These are phyloP conservation scores for Caenorhabditis briggsae DNA, from an alignment of 1,140 invertebrate genomes.

Conservation along the genomic window DNA sequence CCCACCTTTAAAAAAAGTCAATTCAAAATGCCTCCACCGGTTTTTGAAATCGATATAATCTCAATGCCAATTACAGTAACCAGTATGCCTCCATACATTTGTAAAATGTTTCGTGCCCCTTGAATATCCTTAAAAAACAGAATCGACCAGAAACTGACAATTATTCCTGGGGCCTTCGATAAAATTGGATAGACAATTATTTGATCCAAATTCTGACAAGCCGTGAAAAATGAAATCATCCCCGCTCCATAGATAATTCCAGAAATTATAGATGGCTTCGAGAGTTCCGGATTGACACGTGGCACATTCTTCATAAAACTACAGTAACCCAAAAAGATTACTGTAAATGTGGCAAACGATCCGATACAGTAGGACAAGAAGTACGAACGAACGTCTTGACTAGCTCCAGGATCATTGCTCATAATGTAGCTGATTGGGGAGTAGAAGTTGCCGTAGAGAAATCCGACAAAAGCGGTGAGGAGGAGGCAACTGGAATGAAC, in stretches of 20 bases:
- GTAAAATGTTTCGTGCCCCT: conserved; percentile 27
- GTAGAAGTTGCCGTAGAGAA: conserved; percentile 53
- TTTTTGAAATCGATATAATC: conserved; percentile 51
- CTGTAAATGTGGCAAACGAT: neutral
- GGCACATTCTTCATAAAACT: neutral
- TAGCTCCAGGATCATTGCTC: neutral
- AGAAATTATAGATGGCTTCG: neutral
- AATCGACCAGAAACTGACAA: conserved; percentile 51
- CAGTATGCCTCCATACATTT: conserved; percentile 14
- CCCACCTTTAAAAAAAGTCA: too few relatives aligned
- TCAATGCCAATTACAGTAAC: conserved; percentile 38
- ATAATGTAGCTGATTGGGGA: conserved; percentile 25
- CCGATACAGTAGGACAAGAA: conserved; percentile 33
- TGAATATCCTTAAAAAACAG: conserved; percentile 49
- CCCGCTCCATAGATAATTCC: conserved; percentile 9
- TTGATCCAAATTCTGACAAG: conserved; percentile 29
- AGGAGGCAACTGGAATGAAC: neutral
- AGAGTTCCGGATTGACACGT: conserved; percentile 38
- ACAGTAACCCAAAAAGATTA: conserved; percentile 17
- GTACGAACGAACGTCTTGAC: neutral
- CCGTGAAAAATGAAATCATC: conserved; percentile 3
- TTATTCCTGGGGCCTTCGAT: conserved; percentile 42
- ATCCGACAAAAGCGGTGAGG: conserved; percentile 11
- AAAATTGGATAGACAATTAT: conserved; percentile 56
- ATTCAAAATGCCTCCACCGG: neutral